Conservation (phyloP, 1,140 invertebrate species). For the Papilio polyxenes region DNA sequence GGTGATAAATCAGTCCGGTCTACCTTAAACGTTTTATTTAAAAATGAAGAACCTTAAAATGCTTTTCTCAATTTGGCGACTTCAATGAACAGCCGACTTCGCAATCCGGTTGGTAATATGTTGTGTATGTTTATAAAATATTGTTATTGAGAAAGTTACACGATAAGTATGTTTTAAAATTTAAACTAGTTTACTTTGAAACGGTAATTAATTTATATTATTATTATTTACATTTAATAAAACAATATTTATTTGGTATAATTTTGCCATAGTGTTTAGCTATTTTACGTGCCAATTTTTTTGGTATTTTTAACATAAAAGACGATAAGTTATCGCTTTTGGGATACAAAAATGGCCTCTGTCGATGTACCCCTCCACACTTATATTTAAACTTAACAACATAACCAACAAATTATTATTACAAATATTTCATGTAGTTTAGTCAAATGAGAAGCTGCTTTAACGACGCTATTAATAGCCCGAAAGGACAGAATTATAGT, state of each 20-base stretch:
- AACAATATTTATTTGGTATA: neutral
- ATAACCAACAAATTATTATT: too few species aligned
- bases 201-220: neutral
- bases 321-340: too few species aligned
- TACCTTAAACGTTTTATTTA: slow-evolving; percentile 48
- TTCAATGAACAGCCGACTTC: slow-evolving; percentile 19
- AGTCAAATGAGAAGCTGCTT: too few species aligned
- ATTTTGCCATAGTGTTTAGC: neutral
- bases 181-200: neutral
- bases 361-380: too few species aligned
- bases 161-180: neutral
- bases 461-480: too few species aligned
- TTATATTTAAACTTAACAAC: too few species aligned
- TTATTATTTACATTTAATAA: neutral
- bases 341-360: too few species aligned
- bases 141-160: neutral
- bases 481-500: too few species aligned
- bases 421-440: too few species aligned
- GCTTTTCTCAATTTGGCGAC: slow-evolving; percentile 16
- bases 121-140: neutral
- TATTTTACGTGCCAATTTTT: too few species aligned
- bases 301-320: too few species aligned
- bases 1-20: slow-evolving; percentile 54
- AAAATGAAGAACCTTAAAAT: neutral
- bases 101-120: slow-evolving; percentile 5